Evolutionary conservation across 2,888 invertebrate species (phyloP).

Genomic region (Andricus curvator): DNA sequence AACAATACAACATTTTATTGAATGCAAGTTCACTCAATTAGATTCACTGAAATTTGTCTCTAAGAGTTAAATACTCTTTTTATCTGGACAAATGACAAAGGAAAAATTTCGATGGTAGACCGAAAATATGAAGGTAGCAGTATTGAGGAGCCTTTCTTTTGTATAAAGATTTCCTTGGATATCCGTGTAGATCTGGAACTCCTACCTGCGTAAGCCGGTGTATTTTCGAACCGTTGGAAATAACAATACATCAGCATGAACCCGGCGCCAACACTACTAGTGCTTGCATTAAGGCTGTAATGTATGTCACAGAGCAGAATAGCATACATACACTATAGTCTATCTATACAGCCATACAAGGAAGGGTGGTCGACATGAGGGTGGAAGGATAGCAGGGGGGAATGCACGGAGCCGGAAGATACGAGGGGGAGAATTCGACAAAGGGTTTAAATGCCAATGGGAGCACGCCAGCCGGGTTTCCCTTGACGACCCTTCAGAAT

Average conservation of each 20-base stretch:
- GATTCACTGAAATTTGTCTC: not conserved
- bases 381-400: constrained; percentile 39
- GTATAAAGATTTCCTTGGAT: constrained; percentile 1
- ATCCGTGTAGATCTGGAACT: not conserved
- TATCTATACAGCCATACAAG: constrained; percentile 30
- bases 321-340: too few relatives aligned
- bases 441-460: constrained; percentile 66
- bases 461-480: constrained; percentile 51
- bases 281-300: constrained; percentile 49
- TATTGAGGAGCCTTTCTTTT: constrained; percentile 14
- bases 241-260: constrained; percentile 46
- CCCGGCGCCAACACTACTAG: constrained; percentile 49
- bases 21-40: not conserved
- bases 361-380: constrained; percentile 50
- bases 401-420: constrained; percentile 38
- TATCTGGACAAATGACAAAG: not conserved
- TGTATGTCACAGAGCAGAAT: constrained; percentile 50
- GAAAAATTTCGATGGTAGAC: not conserved
- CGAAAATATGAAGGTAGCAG: not conserved
- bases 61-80: not conserved
- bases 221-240: constrained; percentile 50
- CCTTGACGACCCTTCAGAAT: constrained; percentile 52
- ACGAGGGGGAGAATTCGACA: constrained; percentile 58
- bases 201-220: constrained; percentile 46
- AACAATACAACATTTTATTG: not conserved